These are phyloP conservation scores for Dipodomys stephensi DNA, from an alignment of 2,113 vertebrate species.

Conservation along the genomic window DNA sequence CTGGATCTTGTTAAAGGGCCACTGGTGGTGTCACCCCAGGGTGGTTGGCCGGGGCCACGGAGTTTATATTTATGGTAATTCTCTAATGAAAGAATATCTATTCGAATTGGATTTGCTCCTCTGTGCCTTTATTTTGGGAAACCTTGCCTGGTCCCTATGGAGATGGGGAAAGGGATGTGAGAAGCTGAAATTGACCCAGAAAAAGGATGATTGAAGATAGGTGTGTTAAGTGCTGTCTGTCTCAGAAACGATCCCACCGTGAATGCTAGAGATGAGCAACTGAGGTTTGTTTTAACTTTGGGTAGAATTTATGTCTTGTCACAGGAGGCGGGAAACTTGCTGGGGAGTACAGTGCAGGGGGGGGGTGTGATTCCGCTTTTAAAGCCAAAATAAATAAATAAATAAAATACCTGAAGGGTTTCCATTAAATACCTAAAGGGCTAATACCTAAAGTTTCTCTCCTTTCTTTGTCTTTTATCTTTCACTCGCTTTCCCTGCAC, in stretches of 20 bases:
- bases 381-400: slow-evolving; percentile 6
- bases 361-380: not conserved
- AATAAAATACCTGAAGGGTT: not conserved
- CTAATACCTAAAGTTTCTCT: not conserved
- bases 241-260: not conserved
- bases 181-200: slow-evolving; percentile 76
- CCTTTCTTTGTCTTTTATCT: too few species aligned
- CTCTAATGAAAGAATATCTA: slow-evolving; percentile 50
- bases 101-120: slow-evolving; percentile 70
- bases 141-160: slow-evolving; percentile 58
- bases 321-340: not conserved
- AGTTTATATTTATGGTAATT: slow-evolving; percentile 63
- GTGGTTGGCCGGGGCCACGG: not conserved
- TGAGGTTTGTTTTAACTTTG: not conserved
- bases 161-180: slow-evolving; percentile 39
- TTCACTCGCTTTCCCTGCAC: accelerated
- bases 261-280: not conserved
- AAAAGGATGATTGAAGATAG: slow-evolving; percentile 50
- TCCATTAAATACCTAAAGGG: not conserved
- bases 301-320: slow-evolving; percentile 1
- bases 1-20: not conserved
- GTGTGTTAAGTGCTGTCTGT: not conserved
- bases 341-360: not conserved
- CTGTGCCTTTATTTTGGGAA: slow-evolving; percentile 79
- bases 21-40: not conserved